Percentiles rank a stretch among this genome's conserved stretches.
These are phyloP conservation scores for Colostygia pectinataria DNA, from an alignment of 2,888 invertebrate genomes.

Conservation along the genomic window DNA sequence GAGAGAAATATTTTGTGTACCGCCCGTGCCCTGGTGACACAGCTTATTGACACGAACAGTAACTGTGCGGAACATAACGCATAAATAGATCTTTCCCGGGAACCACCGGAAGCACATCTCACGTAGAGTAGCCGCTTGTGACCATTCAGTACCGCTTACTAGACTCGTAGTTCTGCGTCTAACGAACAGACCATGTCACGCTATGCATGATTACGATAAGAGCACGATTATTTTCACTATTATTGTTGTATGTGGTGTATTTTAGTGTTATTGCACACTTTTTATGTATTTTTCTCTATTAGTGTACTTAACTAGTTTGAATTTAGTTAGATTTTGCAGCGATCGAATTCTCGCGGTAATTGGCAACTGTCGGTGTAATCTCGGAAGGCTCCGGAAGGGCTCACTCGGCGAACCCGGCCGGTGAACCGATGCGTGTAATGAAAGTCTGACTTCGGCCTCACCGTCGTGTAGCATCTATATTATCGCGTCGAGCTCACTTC, in stretches of 20 bases:
- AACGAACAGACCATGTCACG: conserved; percentile 76
- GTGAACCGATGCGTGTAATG: conserved; percentile 75
- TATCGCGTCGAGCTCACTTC: conserved; percentile 44
- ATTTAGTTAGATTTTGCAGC: conserved; percentile 35
- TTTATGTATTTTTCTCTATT: conserved; percentile 45
- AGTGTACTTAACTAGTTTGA: conserved; percentile 33
- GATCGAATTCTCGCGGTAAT: conserved; percentile 42
- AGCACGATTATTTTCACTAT: conserved; percentile 68
- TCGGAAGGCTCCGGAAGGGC: conserved; percentile 54
- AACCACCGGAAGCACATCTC: conserved; percentile 77
- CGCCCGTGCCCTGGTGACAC: conserved; percentile 73
- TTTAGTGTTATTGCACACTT: conserved; percentile 69
- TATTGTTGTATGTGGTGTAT: conserved; percentile 65
- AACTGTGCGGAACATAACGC: conserved; percentile 78
- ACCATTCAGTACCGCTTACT: conserved; percentile 63
- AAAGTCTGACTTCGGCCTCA: conserved; percentile 63
- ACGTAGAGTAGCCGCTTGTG: conserved; percentile 78
- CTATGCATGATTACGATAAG: conserved; percentile 80
- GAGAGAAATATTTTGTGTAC: conserved; percentile 83
- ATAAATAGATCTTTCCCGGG: conserved; percentile 82
- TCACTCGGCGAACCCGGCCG: conserved; percentile 63
- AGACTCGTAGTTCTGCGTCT: conserved; percentile 60
- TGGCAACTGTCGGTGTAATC: conserved; percentile 56
- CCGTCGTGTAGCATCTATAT: conserved; percentile 44
- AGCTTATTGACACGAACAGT: conserved; percentile 69